Percentiles rank a stretch among this genome's conserved stretches.
phyloP scores from a whole-genome alignment of 2,888 invertebrate species.

The Cephus rjabovi region DNA sequence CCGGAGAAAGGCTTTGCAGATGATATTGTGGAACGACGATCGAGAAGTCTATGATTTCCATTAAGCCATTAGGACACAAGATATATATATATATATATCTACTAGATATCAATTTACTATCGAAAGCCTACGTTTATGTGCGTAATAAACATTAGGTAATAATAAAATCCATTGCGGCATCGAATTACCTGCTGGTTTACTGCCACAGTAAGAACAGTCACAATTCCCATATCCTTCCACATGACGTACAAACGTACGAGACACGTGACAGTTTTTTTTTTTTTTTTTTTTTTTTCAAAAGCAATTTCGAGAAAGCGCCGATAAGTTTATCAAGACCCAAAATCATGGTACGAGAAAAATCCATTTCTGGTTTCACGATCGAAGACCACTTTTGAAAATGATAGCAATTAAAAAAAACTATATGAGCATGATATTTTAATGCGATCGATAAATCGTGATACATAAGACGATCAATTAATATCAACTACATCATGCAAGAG shows the following conservation, averaged over 20 bases:
- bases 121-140: slow-evolving; percentile 41
- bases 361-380: background rate
- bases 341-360: background rate
- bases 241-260: background rate
- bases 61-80: slow-evolving; percentile 5
- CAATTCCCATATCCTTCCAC: background rate
- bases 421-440: no score
- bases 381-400: background rate
- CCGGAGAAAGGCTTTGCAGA: background rate
- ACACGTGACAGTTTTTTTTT: background rate
- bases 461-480: background rate
- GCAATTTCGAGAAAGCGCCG: background rate
- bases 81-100: background rate
- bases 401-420: background rate
- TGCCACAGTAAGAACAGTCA: background rate
- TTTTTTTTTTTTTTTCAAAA: background rate
- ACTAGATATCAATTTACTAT: slow-evolving; percentile 37
- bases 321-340: background rate
- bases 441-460: no score
- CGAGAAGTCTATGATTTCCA: slow-evolving; percentile 5
- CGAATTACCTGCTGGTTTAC: slow-evolving; percentile 20
- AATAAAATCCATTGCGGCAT: slow-evolving; percentile 33
- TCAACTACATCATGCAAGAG: background rate
- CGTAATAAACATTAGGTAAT: slow-evolving; percentile 42
- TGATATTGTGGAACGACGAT: background rate